These are phyloP conservation scores for Cyprinodon tularosa DNA, from an alignment of 2,113 vertebrate genomes.

Conservation along the genomic window DNA sequence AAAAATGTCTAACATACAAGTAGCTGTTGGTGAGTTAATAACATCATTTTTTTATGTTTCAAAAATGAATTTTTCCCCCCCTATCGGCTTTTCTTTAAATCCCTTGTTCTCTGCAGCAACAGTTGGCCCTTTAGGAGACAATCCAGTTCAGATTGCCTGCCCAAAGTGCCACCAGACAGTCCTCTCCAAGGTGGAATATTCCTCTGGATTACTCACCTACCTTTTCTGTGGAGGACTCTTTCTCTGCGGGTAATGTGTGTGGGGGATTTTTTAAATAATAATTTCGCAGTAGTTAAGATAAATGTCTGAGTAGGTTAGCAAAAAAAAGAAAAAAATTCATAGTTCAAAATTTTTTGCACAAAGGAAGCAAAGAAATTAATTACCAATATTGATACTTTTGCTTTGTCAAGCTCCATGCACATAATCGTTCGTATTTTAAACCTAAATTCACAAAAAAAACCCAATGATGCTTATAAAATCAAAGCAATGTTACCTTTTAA, in stretches of 20 bases:
- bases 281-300: too few relatives aligned
- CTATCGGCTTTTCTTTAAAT: not conserved
- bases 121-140: conserved; percentile 74
- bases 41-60: not conserved
- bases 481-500: not conserved
- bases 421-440: not conserved
- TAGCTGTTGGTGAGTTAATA: conserved; percentile 56
- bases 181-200: conserved; percentile 77
- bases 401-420: not conserved
- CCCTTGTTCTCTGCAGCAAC: conserved; percentile 52
- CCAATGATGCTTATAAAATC: not conserved
- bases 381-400: not conserved
- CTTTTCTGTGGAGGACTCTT: conserved; percentile 86
- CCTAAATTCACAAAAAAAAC: too few relatives aligned
- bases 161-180: conserved; percentile 82
- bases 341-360: not conserved
- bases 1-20: conserved; percentile 46
- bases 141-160: conserved; percentile 83
- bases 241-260: conserved; percentile 79
- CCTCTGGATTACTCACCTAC: conserved; percentile 84
- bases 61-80: not conserved
- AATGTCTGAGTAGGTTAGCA: not conserved
- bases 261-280: too few relatives aligned
- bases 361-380: not conserved
- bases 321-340: not conserved